Conservation (phyloP, 2,113 vertebrate genomes). For the Polyodon spathula region DNA sequence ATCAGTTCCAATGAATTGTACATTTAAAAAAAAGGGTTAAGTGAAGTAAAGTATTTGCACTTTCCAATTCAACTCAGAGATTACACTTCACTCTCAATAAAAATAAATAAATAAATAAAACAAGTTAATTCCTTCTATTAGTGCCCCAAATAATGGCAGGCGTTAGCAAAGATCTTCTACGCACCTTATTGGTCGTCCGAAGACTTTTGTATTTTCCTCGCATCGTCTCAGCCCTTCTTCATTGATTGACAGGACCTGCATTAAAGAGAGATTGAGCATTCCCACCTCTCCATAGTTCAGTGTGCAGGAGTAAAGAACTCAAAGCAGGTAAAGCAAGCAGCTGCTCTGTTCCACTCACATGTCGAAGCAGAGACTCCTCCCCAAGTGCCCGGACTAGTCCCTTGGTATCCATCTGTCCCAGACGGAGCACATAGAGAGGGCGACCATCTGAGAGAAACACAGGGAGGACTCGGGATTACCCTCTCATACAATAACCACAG, state of each 20-base stretch:
- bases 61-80: no score
- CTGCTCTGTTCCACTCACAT: slow-evolving; percentile 59
- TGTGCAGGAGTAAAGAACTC: not conserved
- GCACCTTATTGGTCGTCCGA: slow-evolving; percentile 88
- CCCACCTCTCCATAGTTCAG: not conserved
- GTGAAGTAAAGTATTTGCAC: no score
- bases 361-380: slow-evolving; percentile 80
- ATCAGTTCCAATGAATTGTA: no score
- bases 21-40: no score
- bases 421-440: slow-evolving; percentile 78
- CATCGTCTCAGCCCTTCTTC: slow-evolving; percentile 88
- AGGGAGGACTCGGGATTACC: not conserved
- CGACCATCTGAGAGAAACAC: slow-evolving; percentile 66
- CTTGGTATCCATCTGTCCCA: slow-evolving; percentile 97
- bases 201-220: slow-evolving; percentile 86
- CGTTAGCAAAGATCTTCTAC: no score
- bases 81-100: no score
- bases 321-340: not conserved
- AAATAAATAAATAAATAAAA: no score
- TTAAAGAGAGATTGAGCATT: not conserved
- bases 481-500: no score
- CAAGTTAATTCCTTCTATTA: no score
- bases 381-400: slow-evolving; percentile 83
- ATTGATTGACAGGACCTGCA: slow-evolving; percentile 85
- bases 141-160: no score